phyloP scores from a whole-genome alignment of 1,140 invertebrate species.

The Drosophila melanica region DNA sequence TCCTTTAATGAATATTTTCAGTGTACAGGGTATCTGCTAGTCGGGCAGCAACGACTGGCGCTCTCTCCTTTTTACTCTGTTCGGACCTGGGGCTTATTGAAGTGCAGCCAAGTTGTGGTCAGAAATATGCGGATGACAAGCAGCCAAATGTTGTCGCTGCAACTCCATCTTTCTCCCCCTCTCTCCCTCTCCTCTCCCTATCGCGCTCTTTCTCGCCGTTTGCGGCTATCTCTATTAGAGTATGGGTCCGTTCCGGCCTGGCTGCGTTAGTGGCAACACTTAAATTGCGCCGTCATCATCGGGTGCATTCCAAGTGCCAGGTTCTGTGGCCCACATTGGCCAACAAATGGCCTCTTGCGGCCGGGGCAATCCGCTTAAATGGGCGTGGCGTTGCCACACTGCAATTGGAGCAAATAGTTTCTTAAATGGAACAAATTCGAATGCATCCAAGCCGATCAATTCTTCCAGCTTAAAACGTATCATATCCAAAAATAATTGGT shows the following conservation, averaged over 20 bases:
- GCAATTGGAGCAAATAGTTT: conserved; percentile 38
- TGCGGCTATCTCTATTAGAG: neutral
- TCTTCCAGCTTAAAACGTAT: neutral
- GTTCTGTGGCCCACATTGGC: conserved; percentile 35
- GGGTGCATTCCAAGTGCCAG: conserved; percentile 27
- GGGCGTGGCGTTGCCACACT: conserved; percentile 28
- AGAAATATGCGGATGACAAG: conserved; percentile 37
- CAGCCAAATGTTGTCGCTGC: conserved; percentile 15
- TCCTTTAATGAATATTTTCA: too few relatives aligned
- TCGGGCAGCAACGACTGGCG: neutral
- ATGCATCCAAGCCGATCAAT: conserved; percentile 1
- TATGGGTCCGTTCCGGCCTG: conserved; percentile 13
- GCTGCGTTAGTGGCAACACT: conserved; percentile 18
- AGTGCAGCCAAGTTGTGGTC: conserved; percentile 30
- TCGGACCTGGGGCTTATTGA: conserved; percentile 7
- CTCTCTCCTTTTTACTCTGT: neutral
- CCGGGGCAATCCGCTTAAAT: conserved; percentile 29
- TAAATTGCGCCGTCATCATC: conserved; percentile 20
- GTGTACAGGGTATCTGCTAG: neutral
- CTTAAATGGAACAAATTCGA: conserved; percentile 13
- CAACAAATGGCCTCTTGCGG: conserved; percentile 9
- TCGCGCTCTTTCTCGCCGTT: neutral
- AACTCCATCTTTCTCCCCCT: neutral
- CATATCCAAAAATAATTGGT: too few relatives aligned
- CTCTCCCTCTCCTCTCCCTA: neutral